Percentiles rank a stretch among this genome's conserved stretches.
phyloP scores from a whole-genome alignment of 2,113 vertebrate species.

The Xerus inauris region DNA sequence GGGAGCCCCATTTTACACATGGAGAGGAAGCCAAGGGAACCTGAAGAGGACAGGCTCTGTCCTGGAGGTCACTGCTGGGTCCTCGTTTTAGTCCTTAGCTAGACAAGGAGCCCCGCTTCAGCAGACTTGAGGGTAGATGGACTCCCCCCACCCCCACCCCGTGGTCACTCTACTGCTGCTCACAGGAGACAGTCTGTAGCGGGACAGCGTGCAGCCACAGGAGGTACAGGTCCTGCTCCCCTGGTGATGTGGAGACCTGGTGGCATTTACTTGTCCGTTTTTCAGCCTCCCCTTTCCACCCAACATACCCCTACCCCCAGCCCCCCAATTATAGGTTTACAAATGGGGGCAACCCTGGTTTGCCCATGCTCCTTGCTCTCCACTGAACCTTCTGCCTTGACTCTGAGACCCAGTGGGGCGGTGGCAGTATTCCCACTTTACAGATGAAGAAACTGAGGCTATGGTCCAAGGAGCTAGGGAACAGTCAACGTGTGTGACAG shows the following conservation, averaged over 20 bases:
- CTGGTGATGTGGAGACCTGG: not conserved
- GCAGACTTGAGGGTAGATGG: not conserved
- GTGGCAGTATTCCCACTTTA: not conserved
- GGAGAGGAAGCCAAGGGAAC: not conserved
- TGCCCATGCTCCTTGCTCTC: not conserved
- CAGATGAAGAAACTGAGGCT: not conserved
- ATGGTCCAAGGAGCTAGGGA: not conserved
- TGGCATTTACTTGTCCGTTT: not conserved
- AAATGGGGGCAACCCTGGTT: not conserved
- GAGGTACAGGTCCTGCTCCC: not conserved
- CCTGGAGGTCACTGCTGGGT: not conserved
- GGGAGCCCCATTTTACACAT: not conserved
- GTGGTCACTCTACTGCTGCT: not conserved
- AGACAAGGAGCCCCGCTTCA: not conserved
- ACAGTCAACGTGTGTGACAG: not conserved
- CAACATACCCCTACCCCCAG: not conserved
- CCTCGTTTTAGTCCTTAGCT: not conserved
- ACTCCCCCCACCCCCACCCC: not conserved
- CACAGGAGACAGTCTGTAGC: not conserved
- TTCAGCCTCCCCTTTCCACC: not conserved
- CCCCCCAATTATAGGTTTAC: not conserved
- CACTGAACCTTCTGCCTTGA: not conserved
- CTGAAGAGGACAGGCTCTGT: not conserved
- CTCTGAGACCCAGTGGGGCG: not conserved
- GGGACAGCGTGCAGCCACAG: not conserved